Percentiles rank a stretch among this genome's conserved stretches.
phyloP scores from a whole-genome alignment of 2,113 vertebrate genomes.

The Promerops cafer region DNA sequence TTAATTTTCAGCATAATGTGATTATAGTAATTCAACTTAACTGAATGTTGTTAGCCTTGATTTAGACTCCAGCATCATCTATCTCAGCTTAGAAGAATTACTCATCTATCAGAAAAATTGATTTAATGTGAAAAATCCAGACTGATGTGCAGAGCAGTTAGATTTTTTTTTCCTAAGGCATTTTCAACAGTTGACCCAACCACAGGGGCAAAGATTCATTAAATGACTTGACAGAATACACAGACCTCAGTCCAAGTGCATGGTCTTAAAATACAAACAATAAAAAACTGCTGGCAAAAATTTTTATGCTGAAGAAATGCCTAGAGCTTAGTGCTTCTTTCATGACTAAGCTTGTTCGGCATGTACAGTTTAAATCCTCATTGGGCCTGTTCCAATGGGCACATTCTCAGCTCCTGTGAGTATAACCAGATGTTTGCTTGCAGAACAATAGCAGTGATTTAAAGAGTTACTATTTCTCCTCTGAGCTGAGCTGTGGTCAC shows the following conservation, averaged over 20 bases:
- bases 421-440: constrained; percentile 14
- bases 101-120: background rate
- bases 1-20: background rate
- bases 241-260: background rate
- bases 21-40: constrained; percentile 41
- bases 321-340: background rate
- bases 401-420: background rate
- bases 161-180: background rate
- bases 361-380: background rate
- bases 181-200: background rate
- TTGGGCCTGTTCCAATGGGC: background rate
- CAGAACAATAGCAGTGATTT: background rate
- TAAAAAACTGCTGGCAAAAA: background rate
- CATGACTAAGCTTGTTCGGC: background rate
- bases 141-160: background rate
- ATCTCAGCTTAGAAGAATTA: constrained; percentile 2
- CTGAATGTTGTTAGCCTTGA: constrained; percentile 24
- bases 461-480: background rate
- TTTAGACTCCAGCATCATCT: background rate
- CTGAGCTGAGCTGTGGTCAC: background rate
- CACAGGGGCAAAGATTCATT: background rate
- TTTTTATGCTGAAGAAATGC: background rate
- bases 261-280: background rate
- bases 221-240: background rate
- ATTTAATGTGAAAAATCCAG: background rate